Percentiles rank a stretch among this genome's conserved stretches.
These are phyloP conservation scores for Ceraclea dissimilis DNA, from an alignment of 2,888 invertebrate genomes.

Conservation along the genomic window DNA sequence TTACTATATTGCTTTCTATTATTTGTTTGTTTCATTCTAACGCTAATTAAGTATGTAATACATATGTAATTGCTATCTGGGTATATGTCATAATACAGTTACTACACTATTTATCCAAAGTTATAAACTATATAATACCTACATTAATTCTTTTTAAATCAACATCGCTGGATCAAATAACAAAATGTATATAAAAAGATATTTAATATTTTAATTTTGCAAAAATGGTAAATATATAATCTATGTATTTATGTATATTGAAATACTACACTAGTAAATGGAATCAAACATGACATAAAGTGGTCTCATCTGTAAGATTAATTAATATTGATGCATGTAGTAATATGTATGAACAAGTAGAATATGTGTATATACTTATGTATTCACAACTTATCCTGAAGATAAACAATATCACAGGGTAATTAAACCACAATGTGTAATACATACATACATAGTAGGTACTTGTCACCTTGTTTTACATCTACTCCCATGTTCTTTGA, in stretches of 20 bases:
- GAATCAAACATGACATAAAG: not conserved
- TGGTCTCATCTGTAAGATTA: not conserved
- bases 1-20: too few relatives aligned
- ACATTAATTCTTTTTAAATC: too few relatives aligned
- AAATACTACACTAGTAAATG: too few relatives aligned
- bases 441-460: too few relatives aligned
- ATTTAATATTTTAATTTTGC: conserved; percentile 6
- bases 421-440: conserved; percentile 37
- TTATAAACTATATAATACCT: too few relatives aligned
- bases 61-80: too few relatives aligned
- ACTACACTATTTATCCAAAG: too few relatives aligned
- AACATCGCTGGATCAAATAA: not conserved
- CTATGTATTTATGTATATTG: not conserved
- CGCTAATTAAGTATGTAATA: too few relatives aligned
- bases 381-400: conserved; percentile 63
- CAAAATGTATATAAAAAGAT: conserved; percentile 3
- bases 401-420: conserved; percentile 63
- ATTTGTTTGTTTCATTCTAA: too few relatives aligned
- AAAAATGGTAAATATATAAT: conserved; percentile 11
- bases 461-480: too few relatives aligned
- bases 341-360: conserved; percentile 30
- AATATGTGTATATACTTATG: conserved; percentile 34
- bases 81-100: too few relatives aligned
- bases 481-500: too few relatives aligned
- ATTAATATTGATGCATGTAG: conserved; percentile 28